Percentiles rank a stretch among this genome's conserved stretches.
phyloP scores from a whole-genome alignment of 2,888 invertebrate species.

The Camponotus fellah region DNA sequence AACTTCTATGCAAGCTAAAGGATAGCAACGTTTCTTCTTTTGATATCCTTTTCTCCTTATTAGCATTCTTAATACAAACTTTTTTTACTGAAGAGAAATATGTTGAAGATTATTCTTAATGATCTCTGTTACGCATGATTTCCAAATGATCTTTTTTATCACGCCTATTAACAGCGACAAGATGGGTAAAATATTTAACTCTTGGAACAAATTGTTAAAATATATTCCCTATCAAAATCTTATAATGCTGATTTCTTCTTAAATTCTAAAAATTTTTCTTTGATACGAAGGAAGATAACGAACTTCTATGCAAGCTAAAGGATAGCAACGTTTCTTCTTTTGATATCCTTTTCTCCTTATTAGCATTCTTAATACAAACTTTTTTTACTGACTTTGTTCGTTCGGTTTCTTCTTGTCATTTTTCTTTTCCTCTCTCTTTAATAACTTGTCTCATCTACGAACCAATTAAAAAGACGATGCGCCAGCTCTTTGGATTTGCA shows the following conservation, averaged over 20 bases:
- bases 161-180: neutral
- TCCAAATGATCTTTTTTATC: no score
- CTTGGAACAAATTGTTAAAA: neutral
- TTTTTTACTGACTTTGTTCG: slow-evolving; percentile 53
- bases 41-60: slow-evolving; percentile 56
- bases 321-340: slow-evolving; percentile 53
- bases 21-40: slow-evolving; percentile 53
- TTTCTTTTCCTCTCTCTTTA: neutral
- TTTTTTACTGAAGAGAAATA: slow-evolving; percentile 53
- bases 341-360: slow-evolving; percentile 56
- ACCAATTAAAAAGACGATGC: slow-evolving; percentile 25
- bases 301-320: slow-evolving; percentile 58
- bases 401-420: slow-evolving; percentile 36
- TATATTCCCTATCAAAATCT: slow-evolving; percentile 37
- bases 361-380: slow-evolving; percentile 71
- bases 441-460: neutral
- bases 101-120: no score
- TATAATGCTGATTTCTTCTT: slow-evolving; percentile 47
- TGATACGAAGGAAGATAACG: slow-evolving; percentile 62
- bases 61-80: slow-evolving; percentile 71
- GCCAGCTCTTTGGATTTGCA: neutral
- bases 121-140: no score
- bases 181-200: neutral
- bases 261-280: slow-evolving; percentile 62
- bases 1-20: slow-evolving; percentile 58